Evolutionary conservation across 2,888 invertebrate species (phyloP).

Genomic region (Andrena hattorfiana): DNA sequence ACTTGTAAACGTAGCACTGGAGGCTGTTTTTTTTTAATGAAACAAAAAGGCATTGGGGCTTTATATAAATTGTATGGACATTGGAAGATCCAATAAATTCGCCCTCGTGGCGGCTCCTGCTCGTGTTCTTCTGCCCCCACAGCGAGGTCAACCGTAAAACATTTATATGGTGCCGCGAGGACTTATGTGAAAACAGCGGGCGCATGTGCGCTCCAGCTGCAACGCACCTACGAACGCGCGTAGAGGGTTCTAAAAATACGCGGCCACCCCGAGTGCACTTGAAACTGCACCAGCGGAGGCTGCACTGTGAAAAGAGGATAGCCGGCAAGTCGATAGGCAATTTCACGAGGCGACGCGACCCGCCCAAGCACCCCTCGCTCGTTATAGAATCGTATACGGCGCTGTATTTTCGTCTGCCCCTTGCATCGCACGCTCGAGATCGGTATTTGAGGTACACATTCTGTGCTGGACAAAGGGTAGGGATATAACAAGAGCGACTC

Average conservation of each 20-base stretch:
- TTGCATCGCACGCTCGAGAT: no score
- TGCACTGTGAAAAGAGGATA: slow-evolving; percentile 44
- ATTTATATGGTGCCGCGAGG: slow-evolving; percentile 73
- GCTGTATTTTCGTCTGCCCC: not conserved
- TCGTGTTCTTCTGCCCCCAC: slow-evolving; percentile 13
- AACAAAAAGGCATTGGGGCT: no score
- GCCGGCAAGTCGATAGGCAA: slow-evolving; percentile 46
- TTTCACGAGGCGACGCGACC: slow-evolving; percentile 43
- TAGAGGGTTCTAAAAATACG: slow-evolving; percentile 80
- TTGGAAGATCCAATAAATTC: slow-evolving; percentile 56
- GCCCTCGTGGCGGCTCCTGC: slow-evolving; percentile 22
- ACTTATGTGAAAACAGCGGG: slow-evolving; percentile 48
- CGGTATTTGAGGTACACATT: no score
- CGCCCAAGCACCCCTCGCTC: slow-evolving; percentile 24
- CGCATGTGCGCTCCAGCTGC: slow-evolving; percentile 81
- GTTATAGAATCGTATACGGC: slow-evolving; percentile 8
- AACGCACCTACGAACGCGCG: slow-evolving; percentile 67
- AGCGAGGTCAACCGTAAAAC: slow-evolving; percentile 74
- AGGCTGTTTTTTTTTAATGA: no score
- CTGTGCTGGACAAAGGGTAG: no score
- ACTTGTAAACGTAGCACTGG: no score
- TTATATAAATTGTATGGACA: not conserved
- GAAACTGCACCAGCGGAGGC: slow-evolving; percentile 66
- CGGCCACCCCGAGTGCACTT: slow-evolving; percentile 74
- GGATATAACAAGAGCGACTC: no score